phyloP scores from a whole-genome alignment of 2,797 vertebrate species.

The Miichthys miiuy region DNA sequence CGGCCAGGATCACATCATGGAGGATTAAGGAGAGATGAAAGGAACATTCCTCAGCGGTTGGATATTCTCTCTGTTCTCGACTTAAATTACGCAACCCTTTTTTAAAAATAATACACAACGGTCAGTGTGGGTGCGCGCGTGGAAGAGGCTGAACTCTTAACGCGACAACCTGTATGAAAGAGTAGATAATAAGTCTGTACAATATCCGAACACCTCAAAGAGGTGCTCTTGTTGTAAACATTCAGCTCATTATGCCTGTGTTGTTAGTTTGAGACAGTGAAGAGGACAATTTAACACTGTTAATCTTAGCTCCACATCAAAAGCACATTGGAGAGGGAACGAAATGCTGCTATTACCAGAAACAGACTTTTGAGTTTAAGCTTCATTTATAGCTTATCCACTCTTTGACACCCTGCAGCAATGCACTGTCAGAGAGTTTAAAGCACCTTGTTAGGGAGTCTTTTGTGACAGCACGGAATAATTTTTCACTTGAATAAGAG shows the following conservation, averaged over 20 bases:
- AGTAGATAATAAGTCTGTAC: conserved; percentile 30
- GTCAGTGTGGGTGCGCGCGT: conserved; percentile 20
- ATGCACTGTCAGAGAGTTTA: conserved; percentile 79
- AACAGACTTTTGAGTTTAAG: conserved; percentile 84
- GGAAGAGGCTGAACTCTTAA: conserved; percentile 20
- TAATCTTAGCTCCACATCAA: conserved; percentile 82
- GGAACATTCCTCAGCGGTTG: conserved; percentile 40
- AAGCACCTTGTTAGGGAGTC: conserved; percentile 85
- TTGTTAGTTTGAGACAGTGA: conserved; percentile 68
- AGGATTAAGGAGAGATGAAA: conserved; percentile 60
- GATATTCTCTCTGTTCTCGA: conserved; percentile 47
- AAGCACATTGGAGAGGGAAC: conserved; percentile 71
- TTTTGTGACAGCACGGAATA: conserved; percentile 84
- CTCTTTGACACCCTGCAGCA: conserved; percentile 79
- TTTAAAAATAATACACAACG: conserved; percentile 34
- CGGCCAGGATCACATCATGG: conserved; percentile 47
- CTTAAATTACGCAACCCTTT: conserved; percentile 41
- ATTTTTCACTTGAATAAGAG: conserved; percentile 86
- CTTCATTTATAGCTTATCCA: conserved; percentile 84
- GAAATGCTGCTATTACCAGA: conserved; percentile 81
- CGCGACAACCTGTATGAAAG: conserved; percentile 33
- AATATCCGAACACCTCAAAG: conserved; percentile 31
- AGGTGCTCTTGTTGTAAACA: conserved; percentile 55
- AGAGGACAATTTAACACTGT: conserved; percentile 71
- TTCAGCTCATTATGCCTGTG: conserved; percentile 61